Percentiles rank a stretch among this genome's conserved stretches.
These are phyloP conservation scores for Chrysomela aeneicollis DNA, from an alignment of 2,888 invertebrate species.

Conservation along the genomic window DNA sequence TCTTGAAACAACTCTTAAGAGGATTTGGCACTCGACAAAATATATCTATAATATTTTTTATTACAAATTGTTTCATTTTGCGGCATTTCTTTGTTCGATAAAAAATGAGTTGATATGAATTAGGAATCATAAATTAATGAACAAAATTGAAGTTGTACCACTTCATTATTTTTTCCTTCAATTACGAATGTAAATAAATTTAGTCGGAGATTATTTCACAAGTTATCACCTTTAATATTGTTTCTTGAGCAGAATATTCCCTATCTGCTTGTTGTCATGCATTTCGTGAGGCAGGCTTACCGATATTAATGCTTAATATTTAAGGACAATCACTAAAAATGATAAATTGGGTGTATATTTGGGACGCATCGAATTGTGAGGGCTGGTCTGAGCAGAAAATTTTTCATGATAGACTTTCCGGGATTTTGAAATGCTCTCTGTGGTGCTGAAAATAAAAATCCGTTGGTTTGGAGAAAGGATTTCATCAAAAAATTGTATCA, in stretches of 20 bases:
- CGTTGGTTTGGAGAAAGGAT: too few species aligned
- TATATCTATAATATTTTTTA: too few species aligned
- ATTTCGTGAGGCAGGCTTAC: constrained; percentile 27
- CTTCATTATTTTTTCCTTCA: neutral
- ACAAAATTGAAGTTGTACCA: neutral
- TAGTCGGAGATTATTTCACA: constrained; percentile 7
- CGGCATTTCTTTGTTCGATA: too few species aligned
- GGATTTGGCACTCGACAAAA: too few species aligned
- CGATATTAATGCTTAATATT: constrained; percentile 42
- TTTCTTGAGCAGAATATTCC: constrained; percentile 17
- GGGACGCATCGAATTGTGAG: neutral
- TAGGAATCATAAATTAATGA: neutral
- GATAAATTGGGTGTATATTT: constrained; percentile 20
- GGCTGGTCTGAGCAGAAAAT: too few species aligned
- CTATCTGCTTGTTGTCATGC: constrained; percentile 24
- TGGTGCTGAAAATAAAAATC: too few species aligned
- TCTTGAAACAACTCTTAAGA: too few species aligned
- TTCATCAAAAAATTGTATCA: too few species aligned
- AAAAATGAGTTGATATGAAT: too few species aligned
- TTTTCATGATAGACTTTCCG: too few species aligned
- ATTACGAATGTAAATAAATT: constrained; percentile 19
- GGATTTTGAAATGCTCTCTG: neutral
- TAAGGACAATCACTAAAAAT: constrained; percentile 49
- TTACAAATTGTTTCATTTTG: too few species aligned
- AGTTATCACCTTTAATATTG: neutral